Evolutionary conservation across 2,888 invertebrate genomes (phyloP).

Genomic region (Catocala nupta): DNA sequence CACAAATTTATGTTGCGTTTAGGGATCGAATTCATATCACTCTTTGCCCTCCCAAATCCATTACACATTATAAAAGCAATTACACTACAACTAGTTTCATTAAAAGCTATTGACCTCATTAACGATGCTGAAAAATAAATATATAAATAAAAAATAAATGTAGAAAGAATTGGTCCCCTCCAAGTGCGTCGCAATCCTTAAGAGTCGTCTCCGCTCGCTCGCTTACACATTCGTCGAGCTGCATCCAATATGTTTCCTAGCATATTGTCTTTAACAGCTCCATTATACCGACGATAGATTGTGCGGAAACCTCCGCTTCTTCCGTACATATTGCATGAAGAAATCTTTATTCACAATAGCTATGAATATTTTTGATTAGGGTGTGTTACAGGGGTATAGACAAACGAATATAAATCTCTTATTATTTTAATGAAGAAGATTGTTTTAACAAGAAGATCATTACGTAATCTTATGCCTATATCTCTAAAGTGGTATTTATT

Average conservation of each 20-base stretch:
- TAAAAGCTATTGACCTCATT: too few species aligned
- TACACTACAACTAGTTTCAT: too few species aligned
- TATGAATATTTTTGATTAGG: constrained; percentile 76
- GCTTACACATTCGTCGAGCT: constrained; percentile 85
- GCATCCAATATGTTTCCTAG: constrained; percentile 86
- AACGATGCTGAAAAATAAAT: too few species aligned
- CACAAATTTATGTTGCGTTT: too few species aligned
- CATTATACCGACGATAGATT: constrained; percentile 81
- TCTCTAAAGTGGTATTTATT: too few species aligned
- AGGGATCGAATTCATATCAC: too few species aligned
- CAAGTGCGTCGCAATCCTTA: constrained; percentile 50
- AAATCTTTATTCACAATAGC: constrained; percentile 57
- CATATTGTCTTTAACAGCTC: constrained; percentile 87
- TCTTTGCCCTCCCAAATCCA: too few species aligned
- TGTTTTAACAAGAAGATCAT: too few species aligned
- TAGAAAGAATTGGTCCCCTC: constrained; percentile 27
- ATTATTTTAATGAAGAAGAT: too few species aligned
- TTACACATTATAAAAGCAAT: too few species aligned
- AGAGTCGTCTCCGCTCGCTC: constrained; percentile 72
- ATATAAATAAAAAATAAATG: too few species aligned
- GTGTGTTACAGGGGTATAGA: constrained; percentile 25
- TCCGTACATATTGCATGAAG: constrained; percentile 51
- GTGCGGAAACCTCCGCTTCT: constrained; percentile 56
- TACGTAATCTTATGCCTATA: too few species aligned
- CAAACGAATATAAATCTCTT: background rate